A percentile compares a stretch with the other conserved stretches of the same genome.
These are phyloP conservation scores for Tenebrio molitor DNA, from an alignment of 1,140 invertebrate species.

Conservation along the genomic window DNA sequence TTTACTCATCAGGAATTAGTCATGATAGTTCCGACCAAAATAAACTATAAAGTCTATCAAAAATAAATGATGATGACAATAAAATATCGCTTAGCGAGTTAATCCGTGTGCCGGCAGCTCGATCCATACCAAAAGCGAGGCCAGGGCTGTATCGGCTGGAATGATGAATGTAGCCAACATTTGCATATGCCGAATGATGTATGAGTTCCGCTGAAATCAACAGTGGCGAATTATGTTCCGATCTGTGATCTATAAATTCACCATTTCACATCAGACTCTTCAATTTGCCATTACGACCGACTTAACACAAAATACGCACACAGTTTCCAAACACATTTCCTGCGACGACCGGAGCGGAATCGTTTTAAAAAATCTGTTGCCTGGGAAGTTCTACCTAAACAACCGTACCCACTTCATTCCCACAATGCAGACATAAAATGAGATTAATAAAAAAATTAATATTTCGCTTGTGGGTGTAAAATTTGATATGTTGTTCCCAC, in stretches of 20 bases:
- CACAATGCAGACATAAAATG: no score
- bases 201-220: conserved; percentile 61
- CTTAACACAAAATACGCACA: conserved; percentile 37
- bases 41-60: conserved; percentile 56
- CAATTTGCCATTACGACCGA: conserved; percentile 58
- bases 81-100: conserved; percentile 60
- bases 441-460: no score
- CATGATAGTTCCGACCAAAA: conserved; percentile 29
- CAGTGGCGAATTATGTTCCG: conserved; percentile 62
- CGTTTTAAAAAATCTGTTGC: no score
- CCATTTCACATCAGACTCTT: conserved; percentile 57
- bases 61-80: conserved; percentile 60
- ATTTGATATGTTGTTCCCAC: no score
- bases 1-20: conserved; percentile 47
- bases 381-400: no score
- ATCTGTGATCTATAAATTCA: conserved; percentile 62
- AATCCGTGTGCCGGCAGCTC: conserved; percentile 51
- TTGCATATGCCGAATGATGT: conserved; percentile 64
- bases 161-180: conserved; percentile 62
- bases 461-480: no score
- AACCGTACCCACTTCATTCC: no score
- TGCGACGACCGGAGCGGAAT: background rate
- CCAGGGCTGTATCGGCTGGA: conserved; percentile 53
- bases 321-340: background rate
- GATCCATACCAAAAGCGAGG: conserved; percentile 21